Base-by-base conservation (phyloP, 2,888 invertebrate species). In the Thalpophila matura region DNA sequence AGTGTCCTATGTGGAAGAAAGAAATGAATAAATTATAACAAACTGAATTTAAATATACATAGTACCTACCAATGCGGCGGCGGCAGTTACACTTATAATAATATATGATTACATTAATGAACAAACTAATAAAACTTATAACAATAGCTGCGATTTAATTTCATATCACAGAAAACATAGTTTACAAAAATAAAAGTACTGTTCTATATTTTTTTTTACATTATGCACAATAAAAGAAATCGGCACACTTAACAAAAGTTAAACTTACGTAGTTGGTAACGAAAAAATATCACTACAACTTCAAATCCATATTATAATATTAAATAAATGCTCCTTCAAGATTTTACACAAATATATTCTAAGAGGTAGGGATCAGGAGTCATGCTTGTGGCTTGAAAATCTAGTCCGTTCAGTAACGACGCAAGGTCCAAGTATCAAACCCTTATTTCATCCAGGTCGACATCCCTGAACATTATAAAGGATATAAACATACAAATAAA, bases 231-330 rank as follows among this genome's bases (percentile, higher is more conserved):
- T 76, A 79, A 85, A 82, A 67, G 73, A 81, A 86, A 86, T 81
- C 58, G 75, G 74, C 77, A 80, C 82, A 74, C 83, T 81, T 86
- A 89, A 86, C 78, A 86, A 84, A 87, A 76, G 56, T 79, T 82
- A 79, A 81, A 85, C 82, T 86, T 89, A 91, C 83, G 79, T 86
- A 89, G 79, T 84, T 93, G 93, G 94, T 93, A 93, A 93, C 93
- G 84, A 88, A 91, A 88, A 86, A 82, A 90, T 92, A 93, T 93
- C 92, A 93, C 93, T 92, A 90, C 84, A 84, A 77, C 80, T 81
- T 80, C 76, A 83, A 82, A 80, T 85, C 67, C 71, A 76, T 78
- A 79, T 72, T 70, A 77, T 70, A 71, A 61, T 86, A 85, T 57
- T 84, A 88, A 49, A 88, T 90, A 91, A 92, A 92, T 91, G 91